Evolutionary conservation across 2,888 invertebrate species (phyloP).

Genomic region (Cephus runcator): DNA sequence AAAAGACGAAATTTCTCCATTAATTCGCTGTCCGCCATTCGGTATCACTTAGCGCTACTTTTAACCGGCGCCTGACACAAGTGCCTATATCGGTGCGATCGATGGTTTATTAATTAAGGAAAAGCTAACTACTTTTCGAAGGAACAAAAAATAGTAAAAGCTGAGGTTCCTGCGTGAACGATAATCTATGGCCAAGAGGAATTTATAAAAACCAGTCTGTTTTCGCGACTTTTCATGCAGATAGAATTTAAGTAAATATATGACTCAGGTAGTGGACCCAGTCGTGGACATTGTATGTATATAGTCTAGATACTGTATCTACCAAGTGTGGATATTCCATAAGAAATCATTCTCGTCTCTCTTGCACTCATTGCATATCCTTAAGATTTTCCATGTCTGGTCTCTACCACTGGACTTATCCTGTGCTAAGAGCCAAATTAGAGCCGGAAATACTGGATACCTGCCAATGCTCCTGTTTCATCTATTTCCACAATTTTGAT

Average conservation of each 20-base stretch:
- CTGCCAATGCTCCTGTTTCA: not conserved
- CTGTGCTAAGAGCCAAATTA: too few relatives aligned
- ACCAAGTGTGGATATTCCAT: not conserved
- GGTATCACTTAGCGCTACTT: not conserved
- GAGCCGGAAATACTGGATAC: not conserved
- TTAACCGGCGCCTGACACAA: not conserved
- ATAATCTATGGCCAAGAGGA: not conserved
- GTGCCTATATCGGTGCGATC: not conserved
- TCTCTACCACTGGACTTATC: not conserved
- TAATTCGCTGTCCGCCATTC: too few relatives aligned
- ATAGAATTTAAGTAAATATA: not conserved
- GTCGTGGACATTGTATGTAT: not conserved
- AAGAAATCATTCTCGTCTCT: not conserved
- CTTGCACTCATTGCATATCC: not conserved
- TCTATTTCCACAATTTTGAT: not conserved
- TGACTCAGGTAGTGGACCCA: not conserved
- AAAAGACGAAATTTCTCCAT: too few relatives aligned
- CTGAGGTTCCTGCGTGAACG: not conserved
- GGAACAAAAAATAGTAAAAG: not conserved
- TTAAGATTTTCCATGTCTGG: not conserved
- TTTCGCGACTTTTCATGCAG: not conserved
- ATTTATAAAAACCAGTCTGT: not conserved
- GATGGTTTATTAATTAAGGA: not conserved
- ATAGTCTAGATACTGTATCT: too few relatives aligned
- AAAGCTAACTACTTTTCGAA: not conserved